Base-by-base conservation (phyloP, 2,888 invertebrate genomes). In the Phymatocera aterrima region DNA sequence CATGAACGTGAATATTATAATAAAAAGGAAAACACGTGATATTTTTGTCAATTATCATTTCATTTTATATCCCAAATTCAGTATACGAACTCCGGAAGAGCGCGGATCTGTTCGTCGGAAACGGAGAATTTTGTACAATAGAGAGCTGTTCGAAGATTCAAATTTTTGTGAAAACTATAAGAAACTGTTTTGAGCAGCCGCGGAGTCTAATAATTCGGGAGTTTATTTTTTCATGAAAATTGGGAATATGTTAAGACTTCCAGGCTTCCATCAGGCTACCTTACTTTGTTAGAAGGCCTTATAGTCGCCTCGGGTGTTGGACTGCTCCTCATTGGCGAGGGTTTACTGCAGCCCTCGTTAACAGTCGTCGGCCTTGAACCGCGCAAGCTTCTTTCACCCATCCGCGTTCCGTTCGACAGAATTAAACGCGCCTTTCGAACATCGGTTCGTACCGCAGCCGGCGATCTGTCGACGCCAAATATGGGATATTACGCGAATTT, bases 241-340 rank as follows among this genome's bases (percentile, higher is more conserved):
- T 12, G 10, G 28, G 21, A 57, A 57, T 57, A 24, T 24, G 3
- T 21, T n/a, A n/a, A n/a, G n/a, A 57, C 24, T 28, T 5, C 43
- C 21, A 15, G 28, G 46, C n/a, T n/a, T 8, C 15, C 3, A 21
- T 1, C 12, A 43, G 68, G 46, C 68, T 51, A 72, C 72, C 72
- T 72, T 72, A 72, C 72, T 72, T 72, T 72, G 51, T 21, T 51
- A 51, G 72, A 34, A 34, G 72, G 31, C 43, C 61, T 64, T 0
- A 24, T 21, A 31, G 72, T 51, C 51, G 10, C 34, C 34, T 34
- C 34, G 48, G 31, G 48, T 72, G 48, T 51, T 31, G 40, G 24
- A 24, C 43, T 28, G 28, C 3, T 34, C 68, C 10, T 21, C 21
- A 46, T 68, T 46, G 31, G 34, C 72, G 34, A 51, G 18, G 51